These are phyloP conservation scores for Saxicola maurus DNA, from an alignment of 2,797 vertebrate species.

Conservation along the genomic window DNA sequence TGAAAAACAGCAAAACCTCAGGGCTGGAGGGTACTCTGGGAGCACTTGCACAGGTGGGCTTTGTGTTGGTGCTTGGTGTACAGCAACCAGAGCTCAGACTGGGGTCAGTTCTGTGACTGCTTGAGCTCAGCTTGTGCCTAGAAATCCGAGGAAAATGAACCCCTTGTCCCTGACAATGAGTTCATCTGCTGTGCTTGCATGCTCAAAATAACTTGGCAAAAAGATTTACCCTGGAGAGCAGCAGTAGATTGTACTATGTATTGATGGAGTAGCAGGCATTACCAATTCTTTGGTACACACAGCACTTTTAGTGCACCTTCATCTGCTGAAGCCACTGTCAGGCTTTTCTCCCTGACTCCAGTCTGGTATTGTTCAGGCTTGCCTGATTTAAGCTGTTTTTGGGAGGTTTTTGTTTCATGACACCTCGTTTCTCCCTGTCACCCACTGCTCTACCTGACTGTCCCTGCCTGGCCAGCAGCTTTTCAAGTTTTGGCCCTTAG, in stretches of 20 bases:
- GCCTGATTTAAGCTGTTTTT: background rate
- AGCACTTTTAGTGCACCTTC: fast-evolving
- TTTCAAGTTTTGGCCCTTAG: background rate
- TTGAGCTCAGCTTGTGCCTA: background rate
- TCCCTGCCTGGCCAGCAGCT: background rate
- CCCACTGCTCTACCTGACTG: background rate
- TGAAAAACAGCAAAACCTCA: background rate
- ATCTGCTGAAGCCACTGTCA: background rate
- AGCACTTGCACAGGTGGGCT: background rate
- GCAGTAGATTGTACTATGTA: fast-evolving
- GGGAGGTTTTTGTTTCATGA: background rate
- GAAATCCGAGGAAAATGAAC: background rate
- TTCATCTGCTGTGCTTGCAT: background rate
- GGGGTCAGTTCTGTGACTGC: fast-evolving
- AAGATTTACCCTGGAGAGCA: background rate
- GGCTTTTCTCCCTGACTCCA: background rate
- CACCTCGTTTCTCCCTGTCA: background rate
- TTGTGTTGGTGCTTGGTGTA: fast-evolving
- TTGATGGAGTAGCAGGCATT: fast-evolving
- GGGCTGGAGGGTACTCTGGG: background rate
- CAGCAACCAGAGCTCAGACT: background rate
- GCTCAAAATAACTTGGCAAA: background rate
- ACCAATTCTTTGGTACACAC: fast-evolving
- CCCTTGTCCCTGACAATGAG: background rate
- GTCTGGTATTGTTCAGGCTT: background rate